A percentile compares a stretch with the other conserved stretches of the same genome.
phyloP scores from a whole-genome alignment of 1,140 invertebrate genomes.

The Psix sp. region DNA sequence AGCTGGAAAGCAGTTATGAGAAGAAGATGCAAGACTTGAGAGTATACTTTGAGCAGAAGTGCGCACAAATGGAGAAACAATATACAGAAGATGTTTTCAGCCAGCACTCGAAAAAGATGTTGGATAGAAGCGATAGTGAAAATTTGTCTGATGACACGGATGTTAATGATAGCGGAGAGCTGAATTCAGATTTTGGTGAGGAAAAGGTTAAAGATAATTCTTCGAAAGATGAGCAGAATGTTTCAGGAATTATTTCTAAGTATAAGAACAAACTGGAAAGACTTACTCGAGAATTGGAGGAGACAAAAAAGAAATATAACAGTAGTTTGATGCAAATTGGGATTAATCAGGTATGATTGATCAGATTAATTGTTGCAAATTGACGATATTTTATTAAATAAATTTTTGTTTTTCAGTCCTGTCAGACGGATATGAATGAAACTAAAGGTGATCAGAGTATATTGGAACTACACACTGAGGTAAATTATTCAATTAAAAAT shows the following conservation, averaged over 20 bases:
- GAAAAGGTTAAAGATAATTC: slow-evolving; percentile 42
- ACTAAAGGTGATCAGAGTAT: slow-evolving; percentile 53
- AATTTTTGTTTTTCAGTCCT: slow-evolving; percentile 65
- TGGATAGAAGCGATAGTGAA: slow-evolving; percentile 73
- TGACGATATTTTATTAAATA: not conserved
- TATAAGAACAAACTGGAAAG: slow-evolving; percentile 75
- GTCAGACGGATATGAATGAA: slow-evolving; percentile 72
- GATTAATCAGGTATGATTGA: slow-evolving; percentile 64
- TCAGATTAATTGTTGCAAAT: not conserved
- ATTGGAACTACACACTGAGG: slow-evolving; percentile 41
- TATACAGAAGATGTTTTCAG: slow-evolving; percentile 85
- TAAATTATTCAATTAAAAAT: slow-evolving; percentile 10
- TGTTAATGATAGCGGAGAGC: slow-evolving; percentile 62
- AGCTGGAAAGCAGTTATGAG: slow-evolving; percentile 81
- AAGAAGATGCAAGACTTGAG: slow-evolving; percentile 86
- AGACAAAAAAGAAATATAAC: slow-evolving; percentile 71
- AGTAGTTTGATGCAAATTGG: slow-evolving; percentile 28
- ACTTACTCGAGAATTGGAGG: slow-evolving; percentile 73
- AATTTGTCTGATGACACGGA: slow-evolving; percentile 72
- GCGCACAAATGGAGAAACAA: slow-evolving; percentile 85
- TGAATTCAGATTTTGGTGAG: slow-evolving; percentile 36
- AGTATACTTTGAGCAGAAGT: slow-evolving; percentile 87
- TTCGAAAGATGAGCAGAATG: slow-evolving; percentile 9
- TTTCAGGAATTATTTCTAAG: slow-evolving; percentile 10
- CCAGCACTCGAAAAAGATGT: slow-evolving; percentile 81